Evolutionary conservation across 1,140 invertebrate species (phyloP), one percentile per base, ranked within the genome.

Genomic region (Pseudachorutes palmiensis): DNA sequence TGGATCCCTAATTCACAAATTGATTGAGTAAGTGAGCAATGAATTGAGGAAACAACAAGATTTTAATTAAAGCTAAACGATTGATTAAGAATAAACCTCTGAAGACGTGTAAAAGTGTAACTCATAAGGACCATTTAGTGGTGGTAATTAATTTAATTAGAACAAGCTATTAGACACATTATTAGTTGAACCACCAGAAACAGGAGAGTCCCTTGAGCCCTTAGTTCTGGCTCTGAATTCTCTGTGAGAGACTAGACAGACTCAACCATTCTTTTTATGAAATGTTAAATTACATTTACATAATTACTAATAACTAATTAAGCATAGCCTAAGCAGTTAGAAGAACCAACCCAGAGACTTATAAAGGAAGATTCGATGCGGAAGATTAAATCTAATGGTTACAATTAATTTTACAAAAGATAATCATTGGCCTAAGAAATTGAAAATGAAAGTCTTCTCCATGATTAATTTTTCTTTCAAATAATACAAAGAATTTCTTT

Each of bases 181-280:
- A 12, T 19, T 45, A 19, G 19, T 12, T 19, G 9, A 45, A 9
- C 36, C 9, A 45, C 36, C 36, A 45, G 19, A 19, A 45, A 45
- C 24, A 55, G 51, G 24, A 55, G 51, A 55, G 51, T 55, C 51
- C 51, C 24, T 26, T 55, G 24, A 24, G 12, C 51, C 24, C 12
- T 19, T 55, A 55, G 3, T 12, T 55, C 24, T 14, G 12, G 14
- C 5, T 24, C 24, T 55, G 12, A 55, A 16, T 55, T 55, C 24
- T 55, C 24, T 55, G 24, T 41, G 5, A 26, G 51, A 61, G 59
- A 61, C 59, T 61, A 61, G 59, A 61, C 29, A 61, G 59, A 61
- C 59, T 61, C 59, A 61, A 61, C 59, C 59, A 55, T 55, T 16
- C 12, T 55, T 24, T 55, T 55, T 55, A 55, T 55, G 51, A 55